Evolutionary conservation across 2,113 vertebrate genomes (phyloP).

Genomic region (Ailuropoda melanoleuca): DNA sequence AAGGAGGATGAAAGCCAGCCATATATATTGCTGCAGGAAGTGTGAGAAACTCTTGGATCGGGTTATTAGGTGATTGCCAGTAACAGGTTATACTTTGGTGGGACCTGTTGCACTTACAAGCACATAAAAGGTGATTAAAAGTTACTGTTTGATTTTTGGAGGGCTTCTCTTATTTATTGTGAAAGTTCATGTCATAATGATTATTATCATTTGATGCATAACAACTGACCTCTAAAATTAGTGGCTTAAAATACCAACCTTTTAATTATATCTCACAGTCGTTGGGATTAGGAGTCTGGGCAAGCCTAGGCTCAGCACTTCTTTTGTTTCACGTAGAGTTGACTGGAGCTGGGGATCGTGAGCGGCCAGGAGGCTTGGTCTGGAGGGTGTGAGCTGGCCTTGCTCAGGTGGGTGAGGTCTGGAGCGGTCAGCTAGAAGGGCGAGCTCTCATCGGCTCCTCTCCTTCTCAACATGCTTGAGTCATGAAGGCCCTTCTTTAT

Average conservation of each 20-base stretch:
- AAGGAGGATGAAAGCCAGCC: not conserved
- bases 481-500: not conserved
- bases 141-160: not conserved
- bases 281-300: not conserved
- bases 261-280: not conserved
- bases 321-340: not conserved
- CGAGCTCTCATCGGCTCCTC: fast-evolving
- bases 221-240: not conserved
- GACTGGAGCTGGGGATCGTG: not conserved
- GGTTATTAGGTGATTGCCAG: not conserved
- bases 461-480: not conserved
- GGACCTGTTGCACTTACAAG: not conserved
- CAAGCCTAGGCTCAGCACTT: not conserved
- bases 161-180: not conserved
- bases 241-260: not conserved
- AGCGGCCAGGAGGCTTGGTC: not conserved
- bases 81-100: not conserved
- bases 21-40: not conserved
- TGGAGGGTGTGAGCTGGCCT: not conserved
- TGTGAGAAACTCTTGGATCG: not conserved
- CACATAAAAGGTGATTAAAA: not conserved
- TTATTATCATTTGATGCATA: not conserved
- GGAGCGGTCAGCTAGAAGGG: not conserved
- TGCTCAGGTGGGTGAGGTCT: not conserved
- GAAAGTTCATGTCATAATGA: not conserved